Evolutionary conservation across 2,888 invertebrate species (phyloP), one percentile per base, ranked within the genome.

Genomic region (Nymphalis urticae): DNA sequence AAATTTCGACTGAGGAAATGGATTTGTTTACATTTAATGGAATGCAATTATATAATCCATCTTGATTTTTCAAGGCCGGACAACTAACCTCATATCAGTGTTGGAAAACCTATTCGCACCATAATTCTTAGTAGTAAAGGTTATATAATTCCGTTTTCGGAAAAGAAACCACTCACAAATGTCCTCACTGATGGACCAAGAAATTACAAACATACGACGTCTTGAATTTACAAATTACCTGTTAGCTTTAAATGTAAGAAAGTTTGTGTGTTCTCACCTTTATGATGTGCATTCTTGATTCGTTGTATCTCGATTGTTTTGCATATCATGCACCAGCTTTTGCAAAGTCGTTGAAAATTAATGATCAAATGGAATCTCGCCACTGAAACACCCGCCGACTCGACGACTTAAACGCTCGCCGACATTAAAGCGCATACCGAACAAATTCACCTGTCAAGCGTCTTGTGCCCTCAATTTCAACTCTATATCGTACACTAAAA

Each of bases 241-340:
- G 9, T 36, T 36, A 32, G 1, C 17, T 58, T 42, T 1, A 42
- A 19, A 19, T 10, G 10, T 42, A 42, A 19, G n/a, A 4, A 9
- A 36, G 19, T n/a, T 13, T 19, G n/a, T 58, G 58, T 68, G 54
- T 65, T 47, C 24, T 36, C 47, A 10, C 56, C 69, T 60, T 71
- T 66, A 71, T 7, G 32, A 51, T 59, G 64, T 61, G 61, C 66
- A 75, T 75, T 82, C 85, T 84, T 82, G 56, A 70, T 82, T 79
- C 76, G 80, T 80, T 78, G 75, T 88, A 89, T 90, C 90, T 86
- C 83, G 86, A 88, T 87, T 89, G 86, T 88, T 91, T 91, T 90
- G 90, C 90, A 90, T 91, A 90, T 91, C 90, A 83, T 69, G 69
- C 62, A 70, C 59, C 82, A 82, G 79, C 84, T 83, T 77, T 79